Percentiles rank a stretch among this genome's conserved stretches.
Evolutionary conservation across 2,888 invertebrate species (phyloP).

Genomic region (Apodemia hepburni): DNA sequence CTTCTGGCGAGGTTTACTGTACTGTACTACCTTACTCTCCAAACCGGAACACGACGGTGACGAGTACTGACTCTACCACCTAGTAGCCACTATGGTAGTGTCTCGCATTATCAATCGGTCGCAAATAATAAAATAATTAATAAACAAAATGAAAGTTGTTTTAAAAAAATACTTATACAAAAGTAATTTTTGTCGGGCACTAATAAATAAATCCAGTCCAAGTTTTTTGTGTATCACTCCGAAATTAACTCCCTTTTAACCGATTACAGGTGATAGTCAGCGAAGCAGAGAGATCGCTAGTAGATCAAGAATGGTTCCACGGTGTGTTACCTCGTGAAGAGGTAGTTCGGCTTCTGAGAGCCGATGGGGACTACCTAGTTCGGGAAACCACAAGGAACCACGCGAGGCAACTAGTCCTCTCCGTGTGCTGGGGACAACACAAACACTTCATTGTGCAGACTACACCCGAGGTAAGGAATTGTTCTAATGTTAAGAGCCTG

Average conservation of each 20-base stretch:
- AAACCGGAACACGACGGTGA: too few relatives aligned
- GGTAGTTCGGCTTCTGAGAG: constrained; percentile 93
- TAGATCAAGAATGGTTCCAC: constrained; percentile 98
- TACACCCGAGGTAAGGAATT: constrained; percentile 86
- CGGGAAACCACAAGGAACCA: constrained; percentile 95
- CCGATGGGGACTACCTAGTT: constrained; percentile 96
- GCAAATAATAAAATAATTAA: too few relatives aligned
- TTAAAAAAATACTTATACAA: too few relatives aligned
- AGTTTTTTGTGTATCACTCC: neutral
- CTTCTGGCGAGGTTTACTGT: too few relatives aligned
- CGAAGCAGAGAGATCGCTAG: constrained; percentile 83
- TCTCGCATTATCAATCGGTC: too few relatives aligned
- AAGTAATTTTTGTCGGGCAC: too few relatives aligned
- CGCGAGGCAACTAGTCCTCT: constrained; percentile 94
- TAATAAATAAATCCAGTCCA: neutral
- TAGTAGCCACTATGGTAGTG: too few relatives aligned
- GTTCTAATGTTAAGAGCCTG: too few relatives aligned
- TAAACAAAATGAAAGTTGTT: too few relatives aligned
- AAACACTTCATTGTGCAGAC: constrained; percentile 99
- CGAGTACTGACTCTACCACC: too few relatives aligned
- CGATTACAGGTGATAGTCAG: constrained; percentile 59
- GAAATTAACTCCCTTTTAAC: neutral
- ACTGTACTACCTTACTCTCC: too few relatives aligned
- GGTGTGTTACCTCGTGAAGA: constrained; percentile 97
- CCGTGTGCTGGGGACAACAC: constrained; percentile 97